Conservation (phyloP, 2,888 invertebrate species). For the Drosophila kokeensis region DNA sequence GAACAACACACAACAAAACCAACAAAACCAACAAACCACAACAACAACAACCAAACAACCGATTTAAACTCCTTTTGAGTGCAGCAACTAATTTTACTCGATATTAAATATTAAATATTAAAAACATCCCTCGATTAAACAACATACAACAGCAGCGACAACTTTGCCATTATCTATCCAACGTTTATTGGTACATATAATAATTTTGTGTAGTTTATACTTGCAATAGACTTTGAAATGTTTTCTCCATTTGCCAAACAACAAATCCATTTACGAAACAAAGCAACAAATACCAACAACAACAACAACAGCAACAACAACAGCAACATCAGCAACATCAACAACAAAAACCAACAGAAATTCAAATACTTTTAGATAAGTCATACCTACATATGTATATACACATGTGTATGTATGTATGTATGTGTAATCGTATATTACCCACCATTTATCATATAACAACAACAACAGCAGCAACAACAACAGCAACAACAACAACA, state of each 20-base stretch:
- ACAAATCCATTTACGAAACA: slow-evolving; percentile 30
- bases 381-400: slow-evolving; percentile 9
- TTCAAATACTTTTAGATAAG: slow-evolving; percentile 42
- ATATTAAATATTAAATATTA: neutral
- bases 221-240: slow-evolving; percentile 33
- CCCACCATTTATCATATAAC: slow-evolving; percentile 40
- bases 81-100: slow-evolving; percentile 38
- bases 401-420: neutral
- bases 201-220: slow-evolving; percentile 58
- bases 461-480: neutral
- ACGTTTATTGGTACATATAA: slow-evolving; percentile 33
- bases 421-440: slow-evolving; percentile 23
- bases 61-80: slow-evolving; percentile 48
- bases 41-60: slow-evolving; percentile 23
- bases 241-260: slow-evolving; percentile 52
- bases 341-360: slow-evolving; percentile 20
- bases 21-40: slow-evolving; percentile 32
- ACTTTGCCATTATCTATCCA: slow-evolving; percentile 38
- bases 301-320: slow-evolving; percentile 26
- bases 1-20: slow-evolving; percentile 38
- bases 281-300: slow-evolving; percentile 26
- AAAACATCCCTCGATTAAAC: slow-evolving; percentile 13
- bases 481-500: neutral
- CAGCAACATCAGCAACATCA: slow-evolving; percentile 13
- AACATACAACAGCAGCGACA: slow-evolving; percentile 12